Evolutionary conservation across 1,140 invertebrate genomes (phyloP).

Genomic region (Trichonephila clavipes): DNA sequence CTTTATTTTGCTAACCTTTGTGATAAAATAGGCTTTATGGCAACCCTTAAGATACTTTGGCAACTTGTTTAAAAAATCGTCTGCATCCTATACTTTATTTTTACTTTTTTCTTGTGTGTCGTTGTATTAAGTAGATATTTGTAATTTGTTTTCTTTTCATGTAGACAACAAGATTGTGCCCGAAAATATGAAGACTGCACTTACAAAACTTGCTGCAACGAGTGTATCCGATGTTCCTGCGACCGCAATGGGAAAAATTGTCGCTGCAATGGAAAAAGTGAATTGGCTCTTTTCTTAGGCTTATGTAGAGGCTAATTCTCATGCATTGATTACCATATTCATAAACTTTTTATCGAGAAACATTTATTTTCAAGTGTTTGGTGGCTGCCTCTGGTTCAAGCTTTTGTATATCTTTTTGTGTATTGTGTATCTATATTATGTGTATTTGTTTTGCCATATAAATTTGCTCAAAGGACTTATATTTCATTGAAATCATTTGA

Average conservation of each 20-base stretch:
- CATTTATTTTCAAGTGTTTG: neutral
- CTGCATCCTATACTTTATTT: too few relatives aligned
- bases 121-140: too few relatives aligned
- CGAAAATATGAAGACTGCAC: slow-evolving; percentile 59
- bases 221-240: slow-evolving; percentile 52
- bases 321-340: neutral
- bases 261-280: slow-evolving; percentile 39
- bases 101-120: too few relatives aligned
- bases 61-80: too few relatives aligned
- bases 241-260: slow-evolving; percentile 53
- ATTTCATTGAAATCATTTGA: too few relatives aligned
- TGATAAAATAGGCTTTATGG: too few relatives aligned
- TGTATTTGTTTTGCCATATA: too few relatives aligned
- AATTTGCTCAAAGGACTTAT: too few relatives aligned
- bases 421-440: too few relatives aligned
- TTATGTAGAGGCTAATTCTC: slow-evolving; percentile 18
- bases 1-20: too few relatives aligned
- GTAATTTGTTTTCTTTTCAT: neutral
- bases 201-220: slow-evolving; percentile 20
- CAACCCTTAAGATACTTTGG: too few relatives aligned
- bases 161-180: slow-evolving; percentile 15
- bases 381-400: neutral
- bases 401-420: neutral
- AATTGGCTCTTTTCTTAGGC: slow-evolving; percentile 53
- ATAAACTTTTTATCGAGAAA: neutral